Conservation (phyloP, 1,140 invertebrate genomes). For the Hylaeus volcanicus region DNA sequence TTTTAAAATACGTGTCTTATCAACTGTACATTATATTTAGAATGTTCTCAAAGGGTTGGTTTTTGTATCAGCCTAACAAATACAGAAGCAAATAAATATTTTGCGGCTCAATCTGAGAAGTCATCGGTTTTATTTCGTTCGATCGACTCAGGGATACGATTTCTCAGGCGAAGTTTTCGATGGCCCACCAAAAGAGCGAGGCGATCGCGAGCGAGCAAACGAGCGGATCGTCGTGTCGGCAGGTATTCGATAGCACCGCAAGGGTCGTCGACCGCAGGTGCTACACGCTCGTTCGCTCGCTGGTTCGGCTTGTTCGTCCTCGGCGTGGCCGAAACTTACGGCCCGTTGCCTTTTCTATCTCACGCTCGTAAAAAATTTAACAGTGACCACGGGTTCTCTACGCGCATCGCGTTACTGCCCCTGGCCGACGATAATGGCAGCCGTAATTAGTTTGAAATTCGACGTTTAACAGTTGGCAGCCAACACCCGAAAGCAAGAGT, state of each 20-base stretch:
- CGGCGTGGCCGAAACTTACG: constrained; percentile 56
- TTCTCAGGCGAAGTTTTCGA: constrained; percentile 8
- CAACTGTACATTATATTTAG: too few species aligned
- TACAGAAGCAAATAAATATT: background rate
- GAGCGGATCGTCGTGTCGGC: constrained; percentile 67
- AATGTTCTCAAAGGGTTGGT: too few species aligned
- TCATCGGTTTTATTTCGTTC: too few species aligned
- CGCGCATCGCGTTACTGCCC: constrained; percentile 9
- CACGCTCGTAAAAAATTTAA: constrained; percentile 49
- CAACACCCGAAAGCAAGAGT: constrained; percentile 34
- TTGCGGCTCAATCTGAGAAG: too few species aligned
- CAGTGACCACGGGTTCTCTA: constrained; percentile 34
- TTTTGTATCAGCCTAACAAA: too few species aligned
- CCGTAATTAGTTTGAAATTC: constrained; percentile 45
- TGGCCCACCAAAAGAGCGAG: constrained; percentile 56
- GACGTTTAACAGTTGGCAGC: background rate
- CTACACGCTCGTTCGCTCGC: constrained; percentile 63
- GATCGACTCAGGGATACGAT: background rate
- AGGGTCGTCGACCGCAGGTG: constrained; percentile 80
- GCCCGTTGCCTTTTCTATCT: constrained; percentile 62
- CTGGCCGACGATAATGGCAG: background rate
- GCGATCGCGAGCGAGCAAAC: constrained; percentile 52
- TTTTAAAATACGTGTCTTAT: too few species aligned
- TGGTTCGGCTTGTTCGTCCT: constrained; percentile 61
- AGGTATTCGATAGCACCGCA: constrained; percentile 77